phyloP scores from a whole-genome alignment of 2,888 invertebrate species.

The Aethes cnicana region DNA sequence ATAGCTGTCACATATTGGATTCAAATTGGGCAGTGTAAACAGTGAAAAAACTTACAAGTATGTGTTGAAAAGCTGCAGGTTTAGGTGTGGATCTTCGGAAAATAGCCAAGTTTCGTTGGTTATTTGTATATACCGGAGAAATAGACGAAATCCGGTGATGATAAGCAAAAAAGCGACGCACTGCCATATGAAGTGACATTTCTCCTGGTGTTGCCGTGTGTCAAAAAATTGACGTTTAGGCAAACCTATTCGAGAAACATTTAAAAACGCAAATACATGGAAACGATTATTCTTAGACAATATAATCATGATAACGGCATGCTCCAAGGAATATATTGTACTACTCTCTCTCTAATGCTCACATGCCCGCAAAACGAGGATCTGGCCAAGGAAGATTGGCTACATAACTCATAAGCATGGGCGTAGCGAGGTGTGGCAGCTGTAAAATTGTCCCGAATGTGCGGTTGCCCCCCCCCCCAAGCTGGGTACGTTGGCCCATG shows the following conservation, averaged over 20 bases:
- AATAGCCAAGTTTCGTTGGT: slow-evolving; percentile 41
- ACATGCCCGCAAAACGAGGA: too few relatives aligned
- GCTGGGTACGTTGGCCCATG: too few relatives aligned
- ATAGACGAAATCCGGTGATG: slow-evolving; percentile 68
- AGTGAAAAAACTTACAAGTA: slow-evolving; percentile 47
- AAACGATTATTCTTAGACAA: background rate
- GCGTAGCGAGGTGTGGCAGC: too few relatives aligned
- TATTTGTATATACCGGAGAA: slow-evolving; percentile 54
- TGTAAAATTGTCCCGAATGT: too few relatives aligned
- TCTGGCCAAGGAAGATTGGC: too few relatives aligned
- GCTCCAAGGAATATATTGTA: too few relatives aligned
- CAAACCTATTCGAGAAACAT: background rate
- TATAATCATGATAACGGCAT: too few relatives aligned
- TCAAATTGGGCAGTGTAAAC: slow-evolving; percentile 20
- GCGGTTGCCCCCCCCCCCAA: too few relatives aligned
- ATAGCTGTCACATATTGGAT: slow-evolving; percentile 27
- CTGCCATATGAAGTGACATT: slow-evolving; percentile 70
- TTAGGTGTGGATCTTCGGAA: slow-evolving; percentile 33
- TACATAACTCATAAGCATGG: too few relatives aligned
- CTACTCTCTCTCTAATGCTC: too few relatives aligned
- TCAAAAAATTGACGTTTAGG: slow-evolving; percentile 5
- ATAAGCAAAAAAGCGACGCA: slow-evolving; percentile 76
- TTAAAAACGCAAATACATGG: background rate
- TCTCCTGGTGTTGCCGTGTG: slow-evolving; percentile 40
- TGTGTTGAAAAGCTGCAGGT: slow-evolving; percentile 36